Evolutionary conservation across 2,797 vertebrate genomes (phyloP).

Genomic region (Falco peregrinus): DNA sequence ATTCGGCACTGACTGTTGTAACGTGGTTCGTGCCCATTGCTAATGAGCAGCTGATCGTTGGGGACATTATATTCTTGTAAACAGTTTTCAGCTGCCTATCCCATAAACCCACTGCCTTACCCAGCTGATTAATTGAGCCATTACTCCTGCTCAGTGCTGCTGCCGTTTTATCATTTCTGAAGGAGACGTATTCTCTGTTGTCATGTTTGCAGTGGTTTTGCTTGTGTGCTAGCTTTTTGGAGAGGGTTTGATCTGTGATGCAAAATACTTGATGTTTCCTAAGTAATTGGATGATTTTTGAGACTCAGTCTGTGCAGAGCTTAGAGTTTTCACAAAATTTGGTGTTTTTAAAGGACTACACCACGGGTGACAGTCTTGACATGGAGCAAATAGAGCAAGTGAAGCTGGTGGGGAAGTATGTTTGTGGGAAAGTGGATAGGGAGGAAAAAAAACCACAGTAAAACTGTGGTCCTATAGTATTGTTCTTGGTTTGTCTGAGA

Average conservation of each 20-base stretch:
- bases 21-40: background rate
- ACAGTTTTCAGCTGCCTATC: background rate
- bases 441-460: background rate
- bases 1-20: background rate
- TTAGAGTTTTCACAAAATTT: background rate
- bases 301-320: background rate
- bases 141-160: background rate
- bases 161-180: background rate
- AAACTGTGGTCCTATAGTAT: background rate
- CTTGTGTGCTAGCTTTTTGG: background rate
- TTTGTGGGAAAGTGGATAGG: background rate
- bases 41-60: background rate
- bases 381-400: background rate
- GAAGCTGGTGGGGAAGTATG: background rate
- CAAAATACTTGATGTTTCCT: background rate
- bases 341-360: background rate
- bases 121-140: background rate
- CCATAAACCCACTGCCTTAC: background rate
- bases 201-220: background rate
- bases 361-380: background rate
- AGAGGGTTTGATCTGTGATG: background rate
- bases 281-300: background rate
- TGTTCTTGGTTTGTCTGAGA: background rate
- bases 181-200: background rate
- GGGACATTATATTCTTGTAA: background rate